These are phyloP conservation scores for Anticlea derivata DNA, from an alignment of 2,888 invertebrate species.

Conservation along the genomic window DNA sequence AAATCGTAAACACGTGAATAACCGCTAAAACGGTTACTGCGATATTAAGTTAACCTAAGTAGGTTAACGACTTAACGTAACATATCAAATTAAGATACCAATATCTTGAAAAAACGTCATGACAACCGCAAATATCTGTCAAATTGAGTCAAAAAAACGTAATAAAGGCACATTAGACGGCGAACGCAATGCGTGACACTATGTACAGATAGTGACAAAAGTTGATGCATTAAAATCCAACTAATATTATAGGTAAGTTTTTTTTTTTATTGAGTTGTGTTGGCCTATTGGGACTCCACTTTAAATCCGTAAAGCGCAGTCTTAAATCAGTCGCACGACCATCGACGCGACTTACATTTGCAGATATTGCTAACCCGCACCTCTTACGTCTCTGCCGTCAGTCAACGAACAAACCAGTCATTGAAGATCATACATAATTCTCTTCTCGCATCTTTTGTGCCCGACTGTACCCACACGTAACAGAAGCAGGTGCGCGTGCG, in stretches of 20 bases:
- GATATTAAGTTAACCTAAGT: conserved; percentile 5
- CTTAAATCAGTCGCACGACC: too few relatives aligned
- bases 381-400: too few relatives aligned
- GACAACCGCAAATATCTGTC: conserved; percentile 20
- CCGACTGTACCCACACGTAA: conserved; percentile 14
- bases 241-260: background rate
- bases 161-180: conserved; percentile 11
- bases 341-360: too few relatives aligned
- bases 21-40: background rate
- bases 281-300: too few relatives aligned
- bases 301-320: too few relatives aligned
- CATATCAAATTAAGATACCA: conserved; percentile 9
- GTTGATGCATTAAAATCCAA: background rate
- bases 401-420: too few relatives aligned
- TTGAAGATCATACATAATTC: background rate
- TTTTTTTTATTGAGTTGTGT: background rate
- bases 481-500: conserved; percentile 39
- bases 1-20: background rate
- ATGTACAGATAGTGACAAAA: conserved; percentile 7
- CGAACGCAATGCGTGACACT: conserved; percentile 15
- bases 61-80: conserved; percentile 9
- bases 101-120: conserved; percentile 4
- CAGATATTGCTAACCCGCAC: too few relatives aligned
- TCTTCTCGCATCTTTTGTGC: conserved; percentile 7
- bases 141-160: conserved; percentile 15